Base-by-base conservation (phyloP, 2,888 invertebrate species). In the Toxonevra muliebris region DNA sequence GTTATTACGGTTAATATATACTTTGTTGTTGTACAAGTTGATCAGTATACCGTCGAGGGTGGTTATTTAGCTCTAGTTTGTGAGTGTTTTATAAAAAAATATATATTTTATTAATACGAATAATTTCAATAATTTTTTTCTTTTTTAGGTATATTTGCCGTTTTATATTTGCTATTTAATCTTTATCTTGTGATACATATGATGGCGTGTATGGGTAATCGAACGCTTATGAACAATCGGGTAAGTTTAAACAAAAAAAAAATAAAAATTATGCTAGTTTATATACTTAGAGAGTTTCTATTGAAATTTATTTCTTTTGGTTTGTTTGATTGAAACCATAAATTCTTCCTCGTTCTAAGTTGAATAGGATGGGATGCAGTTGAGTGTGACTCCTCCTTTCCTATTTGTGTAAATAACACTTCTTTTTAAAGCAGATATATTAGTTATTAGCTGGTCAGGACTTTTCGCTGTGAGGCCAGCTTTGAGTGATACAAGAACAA, bases 1-100 rank as follows among this genome's bases (percentile, higher is more conserved):
- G 92, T 95, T 7, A 92, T 95, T 76, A 86, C 84, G 7, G 94
- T 95, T 76, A 95, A 95, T 83, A 87, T 93, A 70, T 94, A 89
- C 81, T 93, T 94, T 82, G 92, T 94, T 12, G 84, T 89, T 17
- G 87, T 87, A 63, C 90, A 89, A 72, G 88, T 92, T 1, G 80
- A 87, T 30, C 78, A 84, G 1, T 74, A 88, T 8, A 76, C 87
- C 40, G 74, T 83, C 15, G 74, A 84, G 45, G 86, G 86, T 80
- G 85, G 80, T 53, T 76, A 86, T 63, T 82, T 89, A 78, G 79
- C 83, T 0, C 62, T 88, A 68, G 86, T 88, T 59, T 83, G 80
- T 87, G 71, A 82, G 80, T 76, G 61, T 48, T 40, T n/a, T 17
- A 7, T 30, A 30, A 30, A 30, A 9, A 45, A 12, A 20, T 48